Evolutionary conservation across 2,888 invertebrate species (phyloP).

Genomic region (Thera britannica): DNA sequence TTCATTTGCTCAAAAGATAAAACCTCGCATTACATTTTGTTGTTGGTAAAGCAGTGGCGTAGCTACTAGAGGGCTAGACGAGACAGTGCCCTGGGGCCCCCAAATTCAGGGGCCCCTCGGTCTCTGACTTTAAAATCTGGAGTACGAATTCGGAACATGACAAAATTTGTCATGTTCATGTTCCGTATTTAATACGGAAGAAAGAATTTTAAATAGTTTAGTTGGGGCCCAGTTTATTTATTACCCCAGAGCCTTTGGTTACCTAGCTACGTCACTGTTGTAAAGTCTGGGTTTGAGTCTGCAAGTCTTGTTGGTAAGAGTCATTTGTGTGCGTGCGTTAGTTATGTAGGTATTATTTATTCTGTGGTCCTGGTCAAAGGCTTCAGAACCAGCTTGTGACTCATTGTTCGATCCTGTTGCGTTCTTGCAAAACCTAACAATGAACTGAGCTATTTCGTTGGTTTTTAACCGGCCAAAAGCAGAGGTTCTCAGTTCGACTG

Average conservation of each 20-base stretch:
- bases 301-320: conserved; percentile 34
- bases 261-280: too few relatives aligned
- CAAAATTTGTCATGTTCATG: too few relatives aligned
- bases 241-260: too few relatives aligned
- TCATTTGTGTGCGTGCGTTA: conserved; percentile 33
- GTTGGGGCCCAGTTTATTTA: too few relatives aligned
- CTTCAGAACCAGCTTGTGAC: conserved; percentile 42
- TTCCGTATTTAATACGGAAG: too few relatives aligned
- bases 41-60: background rate
- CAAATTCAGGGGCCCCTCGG: too few relatives aligned
- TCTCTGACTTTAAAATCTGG: too few relatives aligned
- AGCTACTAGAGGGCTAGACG: too few relatives aligned
- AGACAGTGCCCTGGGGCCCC: too few relatives aligned
- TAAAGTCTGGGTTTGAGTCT: conserved; percentile 8
- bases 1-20: background rate
- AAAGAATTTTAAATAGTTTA: too few relatives aligned
- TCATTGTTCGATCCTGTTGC: conserved; percentile 43
- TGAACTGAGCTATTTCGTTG: background rate
- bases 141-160: too few relatives aligned
- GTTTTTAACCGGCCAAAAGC: background rate
- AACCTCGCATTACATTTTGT: background rate
- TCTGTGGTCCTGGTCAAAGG: conserved; percentile 34
- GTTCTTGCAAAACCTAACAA: conserved; percentile 40
- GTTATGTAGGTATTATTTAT: conserved; percentile 7
- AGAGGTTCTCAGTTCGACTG: too few relatives aligned